A percentile compares a stretch with the other conserved stretches of the same genome.
These are phyloP conservation scores for Lucilia sericata DNA, from an alignment of 1,140 invertebrate genomes.

Conservation along the genomic window DNA sequence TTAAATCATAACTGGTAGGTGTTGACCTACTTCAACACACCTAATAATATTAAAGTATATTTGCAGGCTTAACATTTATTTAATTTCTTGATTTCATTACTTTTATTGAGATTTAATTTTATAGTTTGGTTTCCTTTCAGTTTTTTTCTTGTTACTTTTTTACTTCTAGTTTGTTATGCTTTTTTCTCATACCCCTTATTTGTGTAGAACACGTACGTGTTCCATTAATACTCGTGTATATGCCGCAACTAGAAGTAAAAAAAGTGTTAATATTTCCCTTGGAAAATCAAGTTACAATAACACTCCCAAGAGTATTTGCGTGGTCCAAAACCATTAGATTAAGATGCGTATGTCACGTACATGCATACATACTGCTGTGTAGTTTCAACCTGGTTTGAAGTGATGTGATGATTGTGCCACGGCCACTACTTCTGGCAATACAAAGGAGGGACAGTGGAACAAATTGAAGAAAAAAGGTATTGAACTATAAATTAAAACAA, in stretches of 20 bases:
- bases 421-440: neutral
- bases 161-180: neutral
- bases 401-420: neutral
- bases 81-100: slow-evolving; percentile 2
- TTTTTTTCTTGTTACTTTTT: neutral
- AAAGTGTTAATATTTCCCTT: slow-evolving; percentile 22
- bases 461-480: no score
- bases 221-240: neutral
- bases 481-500: no score
- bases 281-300: slow-evolving; percentile 27
- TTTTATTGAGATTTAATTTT: slow-evolving; percentile 22
- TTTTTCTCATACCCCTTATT: neutral
- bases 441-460: neutral
- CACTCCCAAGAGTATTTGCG: neutral
- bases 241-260: neutral
- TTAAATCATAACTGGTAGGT: neutral
- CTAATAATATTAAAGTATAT: slow-evolving; percentile 17
- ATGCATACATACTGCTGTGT: neutral
- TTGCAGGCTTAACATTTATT: slow-evolving; percentile 16
- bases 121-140: neutral
- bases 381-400: neutral
- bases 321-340: neutral
- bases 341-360: slow-evolving; percentile 24
- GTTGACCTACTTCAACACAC: neutral
- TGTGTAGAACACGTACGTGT: neutral